Percentiles rank a stretch among this genome's conserved stretches.
phyloP scores from a whole-genome alignment of 2,797 vertebrate species.

The Borostomias antarcticus region DNA sequence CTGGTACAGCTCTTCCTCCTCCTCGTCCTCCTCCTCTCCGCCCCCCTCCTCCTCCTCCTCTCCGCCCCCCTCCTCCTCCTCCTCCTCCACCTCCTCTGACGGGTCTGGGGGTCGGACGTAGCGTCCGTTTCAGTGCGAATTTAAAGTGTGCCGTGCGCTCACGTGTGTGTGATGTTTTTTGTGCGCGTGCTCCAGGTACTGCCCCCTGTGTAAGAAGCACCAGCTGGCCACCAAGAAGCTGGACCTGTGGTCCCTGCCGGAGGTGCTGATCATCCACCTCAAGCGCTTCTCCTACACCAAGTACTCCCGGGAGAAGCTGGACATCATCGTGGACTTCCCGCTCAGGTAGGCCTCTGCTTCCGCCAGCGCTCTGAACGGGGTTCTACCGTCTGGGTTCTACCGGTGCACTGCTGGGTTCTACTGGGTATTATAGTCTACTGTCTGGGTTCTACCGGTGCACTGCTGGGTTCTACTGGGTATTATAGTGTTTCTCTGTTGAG shows the following conservation, averaged over 20 bases:
- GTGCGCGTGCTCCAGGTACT: conserved; percentile 80
- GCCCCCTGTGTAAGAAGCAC: conserved; percentile 86
- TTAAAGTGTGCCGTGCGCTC: neutral
- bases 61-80: too few species aligned
- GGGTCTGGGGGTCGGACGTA: conserved; percentile 81
- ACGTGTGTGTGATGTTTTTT: neutral
- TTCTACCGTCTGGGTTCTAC: too few species aligned
- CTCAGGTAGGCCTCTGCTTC: conserved; percentile 71
- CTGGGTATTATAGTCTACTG: too few species aligned
- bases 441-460: too few species aligned
- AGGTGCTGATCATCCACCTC: conserved; percentile 88
- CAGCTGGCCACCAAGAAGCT: conserved; percentile 90
- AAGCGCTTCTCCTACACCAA: conserved; percentile 90
- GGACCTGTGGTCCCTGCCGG: conserved; percentile 88
- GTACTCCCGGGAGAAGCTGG: conserved; percentile 87
- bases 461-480: too few species aligned
- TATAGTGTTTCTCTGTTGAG: too few species aligned
- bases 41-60: conserved; percentile 75
- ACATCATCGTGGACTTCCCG: conserved; percentile 87
- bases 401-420: too few species aligned
- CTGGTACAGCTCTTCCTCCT: conserved; percentile 63
- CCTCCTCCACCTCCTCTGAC: conserved; percentile 73
- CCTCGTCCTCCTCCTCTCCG: conserved; percentile 67
- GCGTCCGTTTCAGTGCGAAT: conserved; percentile 75
- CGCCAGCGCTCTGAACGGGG: too few species aligned